phyloP scores from a whole-genome alignment of 2,113 vertebrate genomes.

The Gobiocypris rarus region DNA sequence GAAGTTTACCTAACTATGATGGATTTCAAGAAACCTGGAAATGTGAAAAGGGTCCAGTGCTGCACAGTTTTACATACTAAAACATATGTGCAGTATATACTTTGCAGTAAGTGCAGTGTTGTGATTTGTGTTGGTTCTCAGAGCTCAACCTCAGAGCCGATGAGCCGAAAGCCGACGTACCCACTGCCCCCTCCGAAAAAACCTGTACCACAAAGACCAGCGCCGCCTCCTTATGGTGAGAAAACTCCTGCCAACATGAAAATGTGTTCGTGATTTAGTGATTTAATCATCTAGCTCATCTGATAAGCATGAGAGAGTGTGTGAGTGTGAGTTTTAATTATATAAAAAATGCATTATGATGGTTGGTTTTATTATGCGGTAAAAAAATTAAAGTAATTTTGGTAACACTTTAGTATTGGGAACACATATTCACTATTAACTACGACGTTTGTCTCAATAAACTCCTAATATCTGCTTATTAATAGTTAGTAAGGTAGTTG shows the following conservation, averaged over 20 bases:
- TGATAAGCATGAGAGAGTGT: not conserved
- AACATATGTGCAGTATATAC: not conserved
- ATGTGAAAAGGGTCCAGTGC: no score
- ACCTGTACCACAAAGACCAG: conserved; percentile 71
- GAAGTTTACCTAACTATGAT: no score
- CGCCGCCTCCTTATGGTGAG: conserved; percentile 76
- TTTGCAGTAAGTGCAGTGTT: not conserved
- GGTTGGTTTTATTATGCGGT: not conserved
- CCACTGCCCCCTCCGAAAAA: conserved; percentile 73
- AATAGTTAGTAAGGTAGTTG: no score
- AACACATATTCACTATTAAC: no score
- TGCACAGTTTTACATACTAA: no score
- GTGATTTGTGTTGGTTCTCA: conserved; percentile 34
- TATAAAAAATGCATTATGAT: not conserved
- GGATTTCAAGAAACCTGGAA: no score
- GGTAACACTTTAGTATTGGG: no score
- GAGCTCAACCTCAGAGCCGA: conserved; percentile 10
- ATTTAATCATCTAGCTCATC: not conserved
- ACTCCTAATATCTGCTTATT: no score
- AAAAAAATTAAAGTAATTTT: no score
- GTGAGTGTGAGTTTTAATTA: conserved; percentile 18
- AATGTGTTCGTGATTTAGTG: not conserved
- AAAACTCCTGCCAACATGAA: not conserved
- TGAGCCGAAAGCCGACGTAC: conserved; percentile 68
- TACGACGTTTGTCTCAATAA: no score